phyloP scores from a whole-genome alignment of 2,797 vertebrate genomes.

The Simalia tracyae region DNA sequence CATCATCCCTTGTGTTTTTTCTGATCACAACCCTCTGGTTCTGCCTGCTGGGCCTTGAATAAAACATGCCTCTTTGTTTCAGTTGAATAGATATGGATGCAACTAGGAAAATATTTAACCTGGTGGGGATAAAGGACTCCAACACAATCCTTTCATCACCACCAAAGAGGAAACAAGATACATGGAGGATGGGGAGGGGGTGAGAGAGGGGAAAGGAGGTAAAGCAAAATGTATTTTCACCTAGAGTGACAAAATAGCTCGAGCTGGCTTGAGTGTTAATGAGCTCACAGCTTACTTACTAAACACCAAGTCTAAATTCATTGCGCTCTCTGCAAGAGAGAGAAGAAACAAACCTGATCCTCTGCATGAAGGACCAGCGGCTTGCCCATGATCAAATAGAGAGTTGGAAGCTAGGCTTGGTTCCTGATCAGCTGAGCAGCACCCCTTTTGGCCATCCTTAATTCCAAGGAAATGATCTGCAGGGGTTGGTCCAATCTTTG shows the following conservation, averaged over 20 bases:
- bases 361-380: background rate
- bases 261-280: background rate
- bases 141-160: no score
- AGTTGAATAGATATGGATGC: background rate
- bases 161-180: background rate
- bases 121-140: background rate
- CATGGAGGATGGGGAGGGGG: background rate
- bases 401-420: background rate
- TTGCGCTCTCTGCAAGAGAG: background rate
- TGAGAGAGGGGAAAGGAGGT: background rate
- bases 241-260: constrained; percentile 5
- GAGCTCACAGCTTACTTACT: background rate
- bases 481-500: background rate
- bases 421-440: background rate
- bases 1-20: background rate
- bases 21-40: background rate
- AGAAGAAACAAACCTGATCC: background rate
- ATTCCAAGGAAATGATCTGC: constrained; percentile 1
- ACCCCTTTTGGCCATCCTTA: background rate
- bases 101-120: background rate
- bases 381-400: background rate
- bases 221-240: background rate
- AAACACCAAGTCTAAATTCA: background rate
- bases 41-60: background rate
- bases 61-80: background rate